Evolutionary conservation across 2,888 invertebrate species (phyloP).

Genomic region (Amaurobius ferox): DNA sequence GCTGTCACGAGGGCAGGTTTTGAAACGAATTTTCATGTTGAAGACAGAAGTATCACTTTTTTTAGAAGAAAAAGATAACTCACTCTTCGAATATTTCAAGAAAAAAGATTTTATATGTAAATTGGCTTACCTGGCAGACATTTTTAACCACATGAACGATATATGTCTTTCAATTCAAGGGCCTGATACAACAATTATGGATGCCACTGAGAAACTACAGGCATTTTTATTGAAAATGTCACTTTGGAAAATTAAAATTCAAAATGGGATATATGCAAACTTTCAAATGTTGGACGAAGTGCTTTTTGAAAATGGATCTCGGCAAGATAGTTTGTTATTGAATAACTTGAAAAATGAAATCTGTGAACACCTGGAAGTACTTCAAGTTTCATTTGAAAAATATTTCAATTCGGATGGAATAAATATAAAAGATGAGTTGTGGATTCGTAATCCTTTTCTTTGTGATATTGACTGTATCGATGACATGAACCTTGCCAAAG

Average conservation of each 20-base stretch:
- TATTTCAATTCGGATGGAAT: slow-evolving; percentile 54
- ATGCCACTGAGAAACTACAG: slow-evolving; percentile 60
- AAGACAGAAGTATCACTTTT: slow-evolving; percentile 47
- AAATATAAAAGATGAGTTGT: slow-evolving; percentile 57
- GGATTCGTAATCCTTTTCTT: slow-evolving; percentile 56
- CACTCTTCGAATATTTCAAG: slow-evolving; percentile 45
- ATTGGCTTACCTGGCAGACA: slow-evolving; percentile 40
- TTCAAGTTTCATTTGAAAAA: slow-evolving; percentile 20
- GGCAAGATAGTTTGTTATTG: slow-evolving; percentile 43
- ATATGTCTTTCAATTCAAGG: slow-evolving; percentile 56
- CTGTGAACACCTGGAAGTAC: slow-evolving; percentile 24
- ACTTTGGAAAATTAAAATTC: slow-evolving; percentile 58
- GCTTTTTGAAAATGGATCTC: slow-evolving; percentile 46
- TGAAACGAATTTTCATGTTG: slow-evolving; percentile 48
- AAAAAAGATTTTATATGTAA: slow-evolving; percentile 31
- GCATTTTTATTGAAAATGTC: slow-evolving; percentile 60
- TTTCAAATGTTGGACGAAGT: slow-evolving; percentile 56
- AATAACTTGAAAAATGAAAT: slow-evolving; percentile 45
- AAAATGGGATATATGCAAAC: slow-evolving; percentile 60
- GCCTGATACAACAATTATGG: slow-evolving; percentile 58
- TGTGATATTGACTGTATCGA: slow-evolving; percentile 54
- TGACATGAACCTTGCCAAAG: slow-evolving; percentile 49
- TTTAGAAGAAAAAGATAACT: slow-evolving; percentile 27
- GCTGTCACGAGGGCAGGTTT: slow-evolving; percentile 45
- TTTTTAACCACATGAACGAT: slow-evolving; percentile 59